Base-by-base conservation (phyloP, 2,888 invertebrate species). In the Stenotaenia linearis region DNA sequence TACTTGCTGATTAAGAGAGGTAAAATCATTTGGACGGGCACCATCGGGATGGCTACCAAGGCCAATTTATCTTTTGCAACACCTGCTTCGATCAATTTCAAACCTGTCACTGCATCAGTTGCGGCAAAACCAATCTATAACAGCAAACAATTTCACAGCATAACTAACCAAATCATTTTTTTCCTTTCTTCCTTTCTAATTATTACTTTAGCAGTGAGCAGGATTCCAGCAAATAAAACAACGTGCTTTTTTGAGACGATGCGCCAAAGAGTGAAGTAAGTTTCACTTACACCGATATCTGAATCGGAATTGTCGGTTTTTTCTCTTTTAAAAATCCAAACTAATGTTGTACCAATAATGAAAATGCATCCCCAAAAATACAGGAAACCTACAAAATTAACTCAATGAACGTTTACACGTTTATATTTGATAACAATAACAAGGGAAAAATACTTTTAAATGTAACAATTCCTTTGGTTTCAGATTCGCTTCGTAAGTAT, bases 351-450 rank as follows among this genome's bases (percentile, higher is more conserved):
- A 0, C 94, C 92, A 0, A 93, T 85, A 77, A 99, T 89, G 86
- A 98, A 99, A 1, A 94, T 89, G 87, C 95, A 90, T 5, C 97
- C 97, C 98, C 98, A 99, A 86, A 98, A 96, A 85, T 92, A 91
- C 18, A 99, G 89, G 87, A 98, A 99, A 83, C 94, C 94, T 45
- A n/a, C n/a, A n/a, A n/a, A n/a, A n/a, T n/a, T n/a, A n/a, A n/a
- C n/a, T n/a, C n/a, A n/a, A n/a, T n/a, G n/a, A n/a, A n/a, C n/a
- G n/a, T n/a, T n/a, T n/a, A n/a, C n/a, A n/a, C n/a, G n/a, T n/a
- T n/a, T n/a, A n/a, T n/a, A n/a, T n/a, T n/a, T n/a, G n/a, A n/a
- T n/a, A n/a, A n/a, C n/a, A n/a, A n/a, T n/a, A n/a, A n/a, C n/a
- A n/a, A n/a, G n/a, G n/a, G n/a, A n/a, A n/a, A n/a, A n/a, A n/a